These are phyloP conservation scores for Hipposideros larvatus DNA, from an alignment of 2,797 vertebrate species.

Conservation along the genomic window DNA sequence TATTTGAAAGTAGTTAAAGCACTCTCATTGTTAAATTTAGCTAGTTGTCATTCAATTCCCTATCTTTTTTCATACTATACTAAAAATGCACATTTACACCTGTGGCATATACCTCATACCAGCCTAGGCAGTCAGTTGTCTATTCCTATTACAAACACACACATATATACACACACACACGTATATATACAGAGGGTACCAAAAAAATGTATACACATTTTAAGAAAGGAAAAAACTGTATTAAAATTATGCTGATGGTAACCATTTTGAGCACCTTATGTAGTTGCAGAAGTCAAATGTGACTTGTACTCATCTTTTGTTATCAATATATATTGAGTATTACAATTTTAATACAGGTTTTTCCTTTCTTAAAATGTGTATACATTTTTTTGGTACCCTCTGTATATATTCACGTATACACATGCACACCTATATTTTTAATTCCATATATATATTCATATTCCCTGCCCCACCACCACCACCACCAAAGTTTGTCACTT, in stretches of 20 bases:
- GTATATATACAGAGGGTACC: too few species aligned
- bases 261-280: too few species aligned
- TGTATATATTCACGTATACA: background rate
- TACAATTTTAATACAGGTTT: too few species aligned
- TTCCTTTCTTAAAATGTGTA: too few species aligned
- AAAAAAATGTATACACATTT: too few species aligned
- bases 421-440: background rate
- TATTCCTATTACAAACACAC: background rate
- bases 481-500: background rate
- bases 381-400: too few species aligned
- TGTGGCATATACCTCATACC: slow-evolving; percentile 5
- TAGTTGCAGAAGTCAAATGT: too few species aligned
- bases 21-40: slow-evolving; percentile 56
- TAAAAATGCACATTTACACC: slow-evolving; percentile 46
- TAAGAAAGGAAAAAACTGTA: too few species aligned
- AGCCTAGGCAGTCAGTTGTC: background rate
- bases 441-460: background rate
- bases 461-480: too few species aligned
- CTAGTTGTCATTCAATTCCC: slow-evolving; percentile 12
- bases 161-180: background rate
- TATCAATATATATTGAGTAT: too few species aligned
- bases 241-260: too few species aligned
- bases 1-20: slow-evolving; percentile 57
- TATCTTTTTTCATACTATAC: slow-evolving; percentile 39
- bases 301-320: too few species aligned